These are phyloP conservation scores for Scaptomyza parva DNA, from an alignment of 2,888 invertebrate genomes.

Conservation along the genomic window DNA sequence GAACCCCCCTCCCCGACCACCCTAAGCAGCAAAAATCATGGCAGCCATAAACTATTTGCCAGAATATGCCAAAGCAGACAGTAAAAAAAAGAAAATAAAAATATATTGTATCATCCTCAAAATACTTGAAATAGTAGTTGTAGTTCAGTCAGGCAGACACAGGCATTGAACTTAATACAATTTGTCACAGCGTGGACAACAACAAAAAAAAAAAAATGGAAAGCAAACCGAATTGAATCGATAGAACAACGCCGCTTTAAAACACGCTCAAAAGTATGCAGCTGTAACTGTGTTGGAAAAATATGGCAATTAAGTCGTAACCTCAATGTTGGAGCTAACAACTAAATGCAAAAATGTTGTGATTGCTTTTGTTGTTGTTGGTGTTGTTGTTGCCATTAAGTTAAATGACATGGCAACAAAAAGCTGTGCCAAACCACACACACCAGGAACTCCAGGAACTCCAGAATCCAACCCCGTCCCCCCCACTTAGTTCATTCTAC, in stretches of 20 bases:
- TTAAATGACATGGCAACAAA: constrained; percentile 54
- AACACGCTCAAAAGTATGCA: constrained; percentile 43
- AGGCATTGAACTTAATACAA: constrained; percentile 50
- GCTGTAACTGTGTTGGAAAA: constrained; percentile 10
- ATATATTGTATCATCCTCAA: constrained; percentile 37
- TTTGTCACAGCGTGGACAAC: constrained; percentile 30
- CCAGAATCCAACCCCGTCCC: background rate
- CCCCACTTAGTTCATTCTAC: background rate
- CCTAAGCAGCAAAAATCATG: constrained; percentile 24
- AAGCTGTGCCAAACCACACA: constrained; percentile 8
- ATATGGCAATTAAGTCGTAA: constrained; percentile 60
- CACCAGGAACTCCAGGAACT: background rate
- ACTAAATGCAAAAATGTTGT: constrained; percentile 31
- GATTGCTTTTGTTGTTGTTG: constrained; percentile 7
- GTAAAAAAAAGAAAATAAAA: constrained; percentile 20
- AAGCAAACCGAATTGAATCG: constrained; percentile 46
- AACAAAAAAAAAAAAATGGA: constrained; percentile 19
- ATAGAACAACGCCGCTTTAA: constrained; percentile 51
- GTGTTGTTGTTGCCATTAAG: constrained; percentile 31
- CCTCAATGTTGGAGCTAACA: constrained; percentile 40
- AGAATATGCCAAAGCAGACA: constrained; percentile 51
- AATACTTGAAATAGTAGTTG: constrained; percentile 63
- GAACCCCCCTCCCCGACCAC: no score
- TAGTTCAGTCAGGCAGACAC: no score
- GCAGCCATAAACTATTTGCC: constrained; percentile 59